Conservation (phyloP, 2,113 vertebrate genomes). For the Psettodes erumei region DNA sequence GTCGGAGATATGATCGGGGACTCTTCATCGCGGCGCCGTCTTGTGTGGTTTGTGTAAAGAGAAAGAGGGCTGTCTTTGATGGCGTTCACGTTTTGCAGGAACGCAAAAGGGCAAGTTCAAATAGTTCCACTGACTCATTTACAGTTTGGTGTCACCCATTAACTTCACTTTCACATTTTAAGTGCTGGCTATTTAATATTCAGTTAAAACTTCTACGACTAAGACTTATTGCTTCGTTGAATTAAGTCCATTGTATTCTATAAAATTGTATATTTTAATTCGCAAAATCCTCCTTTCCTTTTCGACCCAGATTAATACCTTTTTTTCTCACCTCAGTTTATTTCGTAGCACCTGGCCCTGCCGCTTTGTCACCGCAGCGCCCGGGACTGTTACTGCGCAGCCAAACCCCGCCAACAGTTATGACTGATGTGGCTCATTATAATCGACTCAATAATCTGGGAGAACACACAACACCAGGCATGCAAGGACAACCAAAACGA, state of each 20-base stretch:
- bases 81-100: background rate
- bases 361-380: slow-evolving; percentile 33
- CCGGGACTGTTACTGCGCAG: slow-evolving; percentile 17
- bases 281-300: background rate
- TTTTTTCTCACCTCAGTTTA: background rate
- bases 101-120: background rate
- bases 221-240: background rate
- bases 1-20: slow-evolving; percentile 51
- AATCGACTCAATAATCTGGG: slow-evolving; percentile 31
- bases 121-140: background rate
- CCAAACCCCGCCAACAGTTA: slow-evolving; percentile 34
- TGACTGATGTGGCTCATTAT: slow-evolving; percentile 50
- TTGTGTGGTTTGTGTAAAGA: slow-evolving; percentile 29
- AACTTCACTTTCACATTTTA: background rate
- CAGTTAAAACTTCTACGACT: too few relatives aligned
- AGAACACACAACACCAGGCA: slow-evolving; percentile 54
- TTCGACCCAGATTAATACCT: background rate
- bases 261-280: background rate
- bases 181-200: background rate
- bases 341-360: background rate
- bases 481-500: slow-evolving; percentile 59
- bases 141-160: background rate
- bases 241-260: background rate
- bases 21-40: slow-evolving; percentile 41
- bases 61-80: background rate